A percentile compares a stretch with the other conserved stretches of the same genome.
phyloP scores from a whole-genome alignment of 2,113 vertebrate species.

The Platichthys flesus region DNA sequence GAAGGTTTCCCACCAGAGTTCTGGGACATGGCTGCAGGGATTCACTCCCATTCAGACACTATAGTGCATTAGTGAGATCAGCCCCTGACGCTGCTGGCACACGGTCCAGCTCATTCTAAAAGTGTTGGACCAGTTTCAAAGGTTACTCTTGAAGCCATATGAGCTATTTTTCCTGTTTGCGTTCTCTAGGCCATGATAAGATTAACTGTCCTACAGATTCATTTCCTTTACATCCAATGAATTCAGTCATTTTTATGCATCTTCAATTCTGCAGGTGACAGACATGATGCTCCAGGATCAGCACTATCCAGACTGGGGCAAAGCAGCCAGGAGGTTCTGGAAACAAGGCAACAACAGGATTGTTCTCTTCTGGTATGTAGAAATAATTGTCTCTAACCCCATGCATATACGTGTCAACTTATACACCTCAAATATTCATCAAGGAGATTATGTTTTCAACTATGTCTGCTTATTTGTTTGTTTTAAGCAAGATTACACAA shows the following conservation, averaged over 20 bases:
- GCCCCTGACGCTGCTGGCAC: not conserved
- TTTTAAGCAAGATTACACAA: too few species aligned
- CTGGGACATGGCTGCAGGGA: not conserved
- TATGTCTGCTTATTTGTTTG: not conserved
- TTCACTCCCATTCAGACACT: not conserved
- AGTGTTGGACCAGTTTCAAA: not conserved
- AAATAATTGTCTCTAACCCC: not conserved
- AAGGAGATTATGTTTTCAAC: too few species aligned
- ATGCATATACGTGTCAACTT: not conserved
- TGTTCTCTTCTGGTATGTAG: constrained; percentile 93
- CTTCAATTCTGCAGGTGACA: constrained; percentile 86
- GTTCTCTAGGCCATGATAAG: not conserved
- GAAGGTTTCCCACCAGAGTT: not conserved
- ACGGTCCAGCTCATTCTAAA: not conserved
- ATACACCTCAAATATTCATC: not conserved
- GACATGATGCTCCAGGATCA: constrained; percentile 98
- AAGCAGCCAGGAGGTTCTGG: constrained; percentile 93
- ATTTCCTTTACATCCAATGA: not conserved
- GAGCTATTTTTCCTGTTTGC: not conserved
- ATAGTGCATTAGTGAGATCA: not conserved
- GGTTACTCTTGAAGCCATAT: not conserved
- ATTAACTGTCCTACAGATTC: not conserved
- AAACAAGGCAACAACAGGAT: constrained; percentile 94
- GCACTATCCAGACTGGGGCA: constrained; percentile 95
- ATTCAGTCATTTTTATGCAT: not conserved